phyloP scores from a whole-genome alignment of 2,888 invertebrate genomes.

The Petrolisthes cinctipes region DNA sequence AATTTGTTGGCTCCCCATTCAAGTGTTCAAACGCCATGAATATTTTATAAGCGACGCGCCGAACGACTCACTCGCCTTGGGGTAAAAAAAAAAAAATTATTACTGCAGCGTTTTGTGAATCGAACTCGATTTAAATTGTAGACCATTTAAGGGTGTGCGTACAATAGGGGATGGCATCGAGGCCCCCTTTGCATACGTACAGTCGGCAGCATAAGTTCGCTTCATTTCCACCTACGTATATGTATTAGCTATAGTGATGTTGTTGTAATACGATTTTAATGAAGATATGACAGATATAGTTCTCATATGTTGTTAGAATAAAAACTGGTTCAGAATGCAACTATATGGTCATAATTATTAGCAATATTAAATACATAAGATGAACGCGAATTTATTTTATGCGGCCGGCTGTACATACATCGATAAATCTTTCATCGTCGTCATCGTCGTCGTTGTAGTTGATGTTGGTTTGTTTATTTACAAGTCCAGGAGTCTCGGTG shows the following conservation, averaged over 20 bases:
- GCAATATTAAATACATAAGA: no score
- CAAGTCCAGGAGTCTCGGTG: slow-evolving; percentile 7
- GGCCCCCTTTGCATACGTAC: neutral
- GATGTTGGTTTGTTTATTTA: slow-evolving; percentile 19
- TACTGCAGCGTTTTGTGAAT: slow-evolving; percentile 39
- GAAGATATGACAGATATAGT: no score
- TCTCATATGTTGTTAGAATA: no score
- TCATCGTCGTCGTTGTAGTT: neutral
- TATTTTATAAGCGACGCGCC: slow-evolving; percentile 31
- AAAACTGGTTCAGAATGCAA: no score
- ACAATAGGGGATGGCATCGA: slow-evolving; percentile 23
- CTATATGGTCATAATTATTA: no score
- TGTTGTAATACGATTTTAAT: no score
- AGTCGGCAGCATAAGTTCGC: no score
- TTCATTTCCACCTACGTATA: no score
- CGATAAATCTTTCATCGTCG: slow-evolving; percentile 24
- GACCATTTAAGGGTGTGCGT: slow-evolving; percentile 22
- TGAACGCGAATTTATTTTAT: no score
- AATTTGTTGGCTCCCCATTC: slow-evolving; percentile 37
- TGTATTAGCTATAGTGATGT: no score
- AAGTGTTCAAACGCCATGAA: slow-evolving; percentile 33
- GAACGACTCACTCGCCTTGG: slow-evolving; percentile 18
- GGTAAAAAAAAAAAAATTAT: slow-evolving; percentile 32
- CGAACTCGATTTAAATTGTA: slow-evolving; percentile 39
- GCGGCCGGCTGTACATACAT: slow-evolving; percentile 1